Base-by-base conservation (phyloP, 2,888 invertebrate genomes). In the Phania funesta region DNA sequence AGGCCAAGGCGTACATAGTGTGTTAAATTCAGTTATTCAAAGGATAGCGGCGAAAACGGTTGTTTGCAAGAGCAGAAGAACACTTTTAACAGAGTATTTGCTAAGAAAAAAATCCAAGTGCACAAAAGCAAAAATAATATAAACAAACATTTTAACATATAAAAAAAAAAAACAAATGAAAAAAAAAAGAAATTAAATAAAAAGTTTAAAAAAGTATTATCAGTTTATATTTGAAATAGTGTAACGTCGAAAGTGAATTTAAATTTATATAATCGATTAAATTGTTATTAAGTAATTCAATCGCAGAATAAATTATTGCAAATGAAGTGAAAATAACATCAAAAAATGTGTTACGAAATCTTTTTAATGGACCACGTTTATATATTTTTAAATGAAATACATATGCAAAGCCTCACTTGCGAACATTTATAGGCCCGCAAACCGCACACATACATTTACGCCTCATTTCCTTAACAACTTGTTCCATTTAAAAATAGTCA, bases 21-120 rank as follows among this genome's bases (percentile, higher is more conserved):
- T 18, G 38, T 18, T 20, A 18, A 50, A 41, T 32, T 71, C 41
- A 79, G 78, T 79, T 58, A 52, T 35, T 64, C 6, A 65, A 78
- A 78, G 70, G 78, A 78, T 75, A 82, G 58, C 75, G 82, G 78
- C 78, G 78, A 82, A 82, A 64, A 70, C 70, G 78, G 82, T 78
- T 82, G 70, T 70, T 35, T 44, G 35, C 16, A 16, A 60, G n/a
- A 46, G 13, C 54, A 16, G 58, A 58, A 13, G 18, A 65, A 71
- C 6, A 52, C 38, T 8, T 24, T 18, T 35, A 35, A 70, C 56
- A 50, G 44, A 2, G 16, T 41, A 26, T 41, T n/a, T 9, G 35
- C 22, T n/a, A 60, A 16, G 8, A 76, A 64, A 32, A 13, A n/a
- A 74, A 52, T 50, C 2, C 9, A n/a, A 32, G 29, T 44, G 32